phyloP scores from a whole-genome alignment of 2,113 vertebrate genomes.

The Alaudala cheleensis region DNA sequence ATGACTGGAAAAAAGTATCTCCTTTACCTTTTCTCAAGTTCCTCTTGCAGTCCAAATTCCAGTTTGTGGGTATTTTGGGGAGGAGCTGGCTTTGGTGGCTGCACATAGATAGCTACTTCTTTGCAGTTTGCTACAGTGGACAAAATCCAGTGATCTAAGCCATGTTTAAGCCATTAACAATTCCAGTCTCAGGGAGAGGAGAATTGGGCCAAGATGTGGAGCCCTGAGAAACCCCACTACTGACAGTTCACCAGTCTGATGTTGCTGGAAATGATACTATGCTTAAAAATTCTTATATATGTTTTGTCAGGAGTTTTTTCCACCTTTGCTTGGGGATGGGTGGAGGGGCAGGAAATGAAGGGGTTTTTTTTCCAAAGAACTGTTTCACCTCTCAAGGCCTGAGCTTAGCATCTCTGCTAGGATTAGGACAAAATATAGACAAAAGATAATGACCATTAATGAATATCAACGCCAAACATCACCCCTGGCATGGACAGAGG shows the following conservation, averaged over 20 bases:
- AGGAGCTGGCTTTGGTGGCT: background rate
- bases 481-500: background rate
- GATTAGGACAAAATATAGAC: background rate
- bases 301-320: background rate
- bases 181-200: background rate
- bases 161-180: background rate
- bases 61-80: background rate
- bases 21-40: background rate
- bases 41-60: background rate
- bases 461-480: background rate
- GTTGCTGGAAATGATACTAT: fast-evolving
- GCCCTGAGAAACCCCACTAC: background rate
- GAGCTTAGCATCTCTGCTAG: background rate
- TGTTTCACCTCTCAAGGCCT: background rate
- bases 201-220: fast-evolving
- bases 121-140: background rate
- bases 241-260: background rate
- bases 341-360: background rate
- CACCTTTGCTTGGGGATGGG: background rate
- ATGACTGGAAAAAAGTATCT: background rate
- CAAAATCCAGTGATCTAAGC: background rate
- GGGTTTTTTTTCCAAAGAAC: background rate
- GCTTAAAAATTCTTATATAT: background rate
- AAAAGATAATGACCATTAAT: background rate
- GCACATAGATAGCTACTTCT: background rate